Evolutionary conservation across 2,113 vertebrate species (phyloP), one percentile per base, ranked within the genome.

Genomic region (Cottus gobio): DNA sequence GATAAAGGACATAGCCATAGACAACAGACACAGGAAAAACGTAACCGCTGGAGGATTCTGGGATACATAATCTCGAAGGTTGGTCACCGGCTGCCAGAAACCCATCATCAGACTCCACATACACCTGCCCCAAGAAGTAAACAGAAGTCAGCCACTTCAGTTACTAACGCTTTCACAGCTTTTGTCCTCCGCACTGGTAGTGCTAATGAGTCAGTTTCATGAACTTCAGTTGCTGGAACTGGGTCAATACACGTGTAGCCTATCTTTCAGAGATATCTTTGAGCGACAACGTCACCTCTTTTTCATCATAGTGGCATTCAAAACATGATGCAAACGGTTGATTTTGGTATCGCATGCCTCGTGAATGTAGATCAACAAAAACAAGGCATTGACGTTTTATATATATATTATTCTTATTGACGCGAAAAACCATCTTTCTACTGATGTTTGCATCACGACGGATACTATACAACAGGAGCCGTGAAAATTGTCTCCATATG

Each of bases 21-120:
- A 80, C 52, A 95, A 60, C 16, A 96, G 77, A 74, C 95, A 94
- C 58, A 95, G 26, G 71, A 93, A 89, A 80, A 96, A 95, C 3
- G 94, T 91, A 13, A 90, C 83, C 12, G 50, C 75, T 31, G 95
- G 95, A 24, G 95, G 95, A 80, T 94, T 92, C 5, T 91, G 89
- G 71, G 76, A 80, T 30, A 91, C 64, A 60, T 84, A 87, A 52
- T 79, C 84, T 86, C 65, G 92, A 10, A 96, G 75, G 79, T 93
- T 95, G 42, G 86, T 79, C 26, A 92, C 12, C 0, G 92, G 93
- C 69, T 94, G 89, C 89, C 91, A 93, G 56, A 77, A 77, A 84
- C 86, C 92, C 95, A 96, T 95, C 39, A 61, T 87, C 69, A 57
- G 20, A 42, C 15, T 64, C 26, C 13, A 80, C 12, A 39, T 20